These are phyloP conservation scores for Anisognathus igniventris DNA, from an alignment of 2,797 vertebrate genomes.

Conservation along the genomic window DNA sequence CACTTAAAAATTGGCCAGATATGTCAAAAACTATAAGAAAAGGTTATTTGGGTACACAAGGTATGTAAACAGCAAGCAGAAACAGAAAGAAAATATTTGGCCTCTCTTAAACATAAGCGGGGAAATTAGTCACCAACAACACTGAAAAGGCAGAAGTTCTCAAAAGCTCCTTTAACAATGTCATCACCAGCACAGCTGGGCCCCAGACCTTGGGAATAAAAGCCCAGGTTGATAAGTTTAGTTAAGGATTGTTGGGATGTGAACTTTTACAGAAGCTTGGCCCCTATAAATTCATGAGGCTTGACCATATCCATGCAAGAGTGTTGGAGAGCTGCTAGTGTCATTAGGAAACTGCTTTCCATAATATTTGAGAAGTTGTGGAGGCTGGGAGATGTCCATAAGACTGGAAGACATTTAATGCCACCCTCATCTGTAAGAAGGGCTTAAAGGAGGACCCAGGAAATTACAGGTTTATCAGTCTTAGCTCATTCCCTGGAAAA, in stretches of 20 bases:
- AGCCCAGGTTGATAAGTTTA: neutral
- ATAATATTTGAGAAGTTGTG: neutral
- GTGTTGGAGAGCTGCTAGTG: neutral
- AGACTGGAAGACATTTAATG: neutral
- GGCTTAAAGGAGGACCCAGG: neutral
- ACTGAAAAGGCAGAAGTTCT: neutral
- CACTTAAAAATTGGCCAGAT: neutral
- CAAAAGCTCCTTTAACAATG: neutral
- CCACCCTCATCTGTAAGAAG: neutral
- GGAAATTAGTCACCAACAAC: neutral
- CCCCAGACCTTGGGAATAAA: neutral
- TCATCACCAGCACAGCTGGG: neutral
- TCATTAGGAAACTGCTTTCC: neutral
- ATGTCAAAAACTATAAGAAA: neutral
- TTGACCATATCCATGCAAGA: neutral
- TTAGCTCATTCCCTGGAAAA: neutral
- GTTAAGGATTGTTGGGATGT: neutral
- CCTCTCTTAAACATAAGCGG: neutral
- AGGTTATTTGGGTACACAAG: fast-evolving
- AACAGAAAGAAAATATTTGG: neutral
- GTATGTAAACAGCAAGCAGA: neutral
- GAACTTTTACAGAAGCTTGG: neutral
- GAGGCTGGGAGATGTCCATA: neutral
- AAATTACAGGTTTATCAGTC: neutral
- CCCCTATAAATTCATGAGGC: neutral